These are phyloP conservation scores for Coptodon bakossiorum DNA, from an alignment of 2,113 vertebrate species.

Conservation along the genomic window DNA sequence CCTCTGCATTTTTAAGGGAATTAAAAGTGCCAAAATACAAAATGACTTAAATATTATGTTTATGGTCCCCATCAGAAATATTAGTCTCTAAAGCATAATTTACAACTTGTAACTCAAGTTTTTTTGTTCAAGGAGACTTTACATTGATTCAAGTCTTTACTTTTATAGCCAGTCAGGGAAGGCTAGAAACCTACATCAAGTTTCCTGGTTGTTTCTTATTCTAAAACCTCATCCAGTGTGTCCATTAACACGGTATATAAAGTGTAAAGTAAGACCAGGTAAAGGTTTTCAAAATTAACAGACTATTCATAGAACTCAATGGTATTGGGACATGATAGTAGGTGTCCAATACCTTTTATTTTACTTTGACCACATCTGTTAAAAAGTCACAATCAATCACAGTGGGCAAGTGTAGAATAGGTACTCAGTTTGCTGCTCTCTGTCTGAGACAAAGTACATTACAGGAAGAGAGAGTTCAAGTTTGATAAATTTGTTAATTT, in stretches of 20 bases:
- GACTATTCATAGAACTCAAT: neutral
- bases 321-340: neutral
- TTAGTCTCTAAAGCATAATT: slow-evolving; percentile 71
- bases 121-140: slow-evolving; percentile 52
- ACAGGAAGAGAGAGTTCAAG: neutral
- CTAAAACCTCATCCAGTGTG: slow-evolving; percentile 16
- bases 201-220: slow-evolving; percentile 49
- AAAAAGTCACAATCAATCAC: slow-evolving; percentile 9
- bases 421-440: neutral
- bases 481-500: neutral
- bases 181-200: slow-evolving; percentile 47
- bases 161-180: slow-evolving; percentile 58
- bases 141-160: slow-evolving; percentile 60
- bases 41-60: slow-evolving; percentile 72
- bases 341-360: slow-evolving; percentile 3
- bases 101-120: slow-evolving; percentile 63
- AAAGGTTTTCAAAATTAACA: slow-evolving; percentile 13
- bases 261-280: slow-evolving; percentile 39
- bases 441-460: neutral
- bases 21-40: slow-evolving; percentile 77
- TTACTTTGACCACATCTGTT: neutral
- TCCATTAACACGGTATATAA: slow-evolving; percentile 44
- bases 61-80: slow-evolving; percentile 67
- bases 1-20: slow-evolving; percentile 68
- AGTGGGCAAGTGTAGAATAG: slow-evolving; percentile 4